These are phyloP conservation scores for Calypte anna DNA, from an alignment of 2,113 vertebrate genomes.

Conservation along the genomic window DNA sequence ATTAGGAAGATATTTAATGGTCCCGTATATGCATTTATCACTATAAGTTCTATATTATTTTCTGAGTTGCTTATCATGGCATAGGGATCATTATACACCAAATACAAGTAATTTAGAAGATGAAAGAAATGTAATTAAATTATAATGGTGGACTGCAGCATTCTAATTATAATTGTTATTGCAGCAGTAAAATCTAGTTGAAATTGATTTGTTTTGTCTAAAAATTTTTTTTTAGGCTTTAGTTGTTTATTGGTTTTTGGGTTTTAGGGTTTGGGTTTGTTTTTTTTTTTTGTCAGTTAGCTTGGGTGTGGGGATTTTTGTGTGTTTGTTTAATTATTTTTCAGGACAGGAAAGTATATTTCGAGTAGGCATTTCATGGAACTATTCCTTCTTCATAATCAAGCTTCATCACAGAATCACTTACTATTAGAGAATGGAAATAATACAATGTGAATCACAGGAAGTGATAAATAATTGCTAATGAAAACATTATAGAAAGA, in stretches of 20 bases:
- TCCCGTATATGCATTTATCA: no score
- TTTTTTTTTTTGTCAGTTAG: neutral
- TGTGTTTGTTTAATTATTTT: neutral
- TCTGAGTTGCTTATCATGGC: neutral
- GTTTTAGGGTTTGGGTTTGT: no score
- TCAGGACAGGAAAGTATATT: neutral
- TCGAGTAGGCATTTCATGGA: neutral
- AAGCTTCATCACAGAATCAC: neutral
- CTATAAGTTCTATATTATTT: neutral
- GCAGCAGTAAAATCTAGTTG: neutral
- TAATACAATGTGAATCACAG: neutral
- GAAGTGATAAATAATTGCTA: neutral
- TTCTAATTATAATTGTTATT: neutral
- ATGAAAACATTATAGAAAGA: neutral
- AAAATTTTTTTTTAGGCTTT: neutral
- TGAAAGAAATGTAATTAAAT: neutral
- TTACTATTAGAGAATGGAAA: neutral
- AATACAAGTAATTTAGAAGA: neutral
- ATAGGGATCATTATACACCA: neutral
- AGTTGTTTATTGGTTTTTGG: no score
- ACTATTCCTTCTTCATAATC: neutral
- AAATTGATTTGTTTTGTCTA: rapidly evolving
- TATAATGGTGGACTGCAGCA: rapidly evolving
- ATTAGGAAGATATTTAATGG: neutral
- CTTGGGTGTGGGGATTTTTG: no score